These are phyloP conservation scores for Dryomyza anilis DNA, from an alignment of 2,888 invertebrate genomes.

Conservation along the genomic window DNA sequence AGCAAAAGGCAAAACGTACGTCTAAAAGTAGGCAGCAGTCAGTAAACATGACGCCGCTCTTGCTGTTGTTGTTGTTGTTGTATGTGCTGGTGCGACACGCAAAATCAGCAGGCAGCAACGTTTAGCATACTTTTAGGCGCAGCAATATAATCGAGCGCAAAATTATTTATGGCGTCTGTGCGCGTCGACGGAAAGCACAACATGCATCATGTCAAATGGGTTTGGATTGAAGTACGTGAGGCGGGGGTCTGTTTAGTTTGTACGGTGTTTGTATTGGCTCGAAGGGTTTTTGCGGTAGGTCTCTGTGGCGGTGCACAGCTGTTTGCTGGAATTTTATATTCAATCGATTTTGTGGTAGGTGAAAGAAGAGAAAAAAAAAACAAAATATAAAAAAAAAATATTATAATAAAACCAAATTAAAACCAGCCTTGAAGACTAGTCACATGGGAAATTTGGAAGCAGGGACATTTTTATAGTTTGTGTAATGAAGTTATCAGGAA, in stretches of 20 bases:
- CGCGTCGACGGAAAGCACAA: neutral
- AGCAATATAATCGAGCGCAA: neutral
- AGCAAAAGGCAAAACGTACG: too few relatives aligned
- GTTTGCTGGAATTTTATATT: too few relatives aligned
- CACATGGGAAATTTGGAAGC: too few relatives aligned
- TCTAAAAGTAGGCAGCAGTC: too few relatives aligned
- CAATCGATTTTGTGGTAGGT: too few relatives aligned
- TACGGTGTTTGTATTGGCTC: neutral
- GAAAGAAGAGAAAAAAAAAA: too few relatives aligned
- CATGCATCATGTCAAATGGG: neutral
- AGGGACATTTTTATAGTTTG: too few relatives aligned
- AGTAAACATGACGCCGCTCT: neutral
- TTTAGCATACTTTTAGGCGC: constrained; percentile 43
- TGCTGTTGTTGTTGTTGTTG: neutral
- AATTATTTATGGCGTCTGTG: constrained; percentile 8
- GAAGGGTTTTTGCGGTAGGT: neutral
- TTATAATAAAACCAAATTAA: too few relatives aligned
- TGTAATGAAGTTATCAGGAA: too few relatives aligned
- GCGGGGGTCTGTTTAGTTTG: neutral
- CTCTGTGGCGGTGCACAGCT: neutral
- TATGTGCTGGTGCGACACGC: neutral
- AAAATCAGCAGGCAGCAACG: neutral
- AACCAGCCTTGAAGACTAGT: too few relatives aligned
- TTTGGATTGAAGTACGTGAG: neutral
- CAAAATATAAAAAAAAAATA: too few relatives aligned